Evolutionary conservation across 2,888 invertebrate species (phyloP).

Genomic region (Smittia sp.): DNA sequence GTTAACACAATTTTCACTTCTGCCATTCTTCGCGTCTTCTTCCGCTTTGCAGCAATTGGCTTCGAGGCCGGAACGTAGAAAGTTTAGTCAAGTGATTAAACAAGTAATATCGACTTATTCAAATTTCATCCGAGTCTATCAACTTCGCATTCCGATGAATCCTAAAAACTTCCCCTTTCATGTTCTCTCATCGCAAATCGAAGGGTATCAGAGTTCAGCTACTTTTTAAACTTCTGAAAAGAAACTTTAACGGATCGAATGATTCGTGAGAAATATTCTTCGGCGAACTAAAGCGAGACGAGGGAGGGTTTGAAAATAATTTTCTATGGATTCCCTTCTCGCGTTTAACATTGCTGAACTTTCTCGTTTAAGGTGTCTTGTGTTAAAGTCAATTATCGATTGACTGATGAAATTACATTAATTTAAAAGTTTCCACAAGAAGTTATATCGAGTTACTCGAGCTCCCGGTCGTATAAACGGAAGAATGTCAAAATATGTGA

Average conservation of each 20-base stretch:
- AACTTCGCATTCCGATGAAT: background rate
- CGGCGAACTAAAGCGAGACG: background rate
- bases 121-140: slow-evolving; percentile 1
- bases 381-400: slow-evolving; percentile 35
- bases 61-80: background rate
- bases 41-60: too few relatives aligned
- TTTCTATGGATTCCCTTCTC: slow-evolving; percentile 16
- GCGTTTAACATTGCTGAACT: slow-evolving; percentile 28
- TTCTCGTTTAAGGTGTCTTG: slow-evolving; percentile 26
- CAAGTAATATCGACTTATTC: slow-evolving; percentile 4
- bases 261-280: background rate
- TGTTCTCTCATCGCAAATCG: background rate
- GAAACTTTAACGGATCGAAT: background rate
- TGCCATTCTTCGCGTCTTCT: background rate
- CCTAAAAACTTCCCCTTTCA: slow-evolving; percentile 16
- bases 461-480: background rate
- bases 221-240: background rate
- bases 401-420: slow-evolving; percentile 36
- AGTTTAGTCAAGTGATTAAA: background rate
- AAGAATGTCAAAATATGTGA: slow-evolving; percentile 5
- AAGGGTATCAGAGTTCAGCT: slow-evolving; percentile 7
- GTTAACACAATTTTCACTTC: slow-evolving; percentile 5
- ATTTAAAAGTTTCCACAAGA: slow-evolving; percentile 29
- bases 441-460: slow-evolving; percentile 28
- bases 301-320: background rate